phyloP scores from a whole-genome alignment of 1,140 invertebrate genomes.

The Zaprionus africanus region DNA sequence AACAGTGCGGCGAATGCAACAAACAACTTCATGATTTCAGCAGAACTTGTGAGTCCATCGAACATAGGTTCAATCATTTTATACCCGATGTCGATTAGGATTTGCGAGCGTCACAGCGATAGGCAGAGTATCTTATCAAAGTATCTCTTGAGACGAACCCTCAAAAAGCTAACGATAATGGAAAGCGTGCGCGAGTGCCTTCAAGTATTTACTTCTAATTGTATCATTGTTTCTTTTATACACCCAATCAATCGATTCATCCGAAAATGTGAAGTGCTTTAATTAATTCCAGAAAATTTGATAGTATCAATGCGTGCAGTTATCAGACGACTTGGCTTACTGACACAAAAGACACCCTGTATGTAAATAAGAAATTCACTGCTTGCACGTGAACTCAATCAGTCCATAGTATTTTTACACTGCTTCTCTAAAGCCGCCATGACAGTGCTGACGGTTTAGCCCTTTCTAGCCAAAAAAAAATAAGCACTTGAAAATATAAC shows the following conservation, averaged over 20 bases:
- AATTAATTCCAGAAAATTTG: background rate
- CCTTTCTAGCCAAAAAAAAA: background rate
- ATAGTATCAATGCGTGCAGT: background rate
- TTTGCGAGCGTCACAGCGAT: background rate
- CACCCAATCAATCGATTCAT: background rate
- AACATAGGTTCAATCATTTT: background rate
- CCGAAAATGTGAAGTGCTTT: background rate
- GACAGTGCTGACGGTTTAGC: background rate
- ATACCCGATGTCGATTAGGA: slow-evolving; percentile 7
- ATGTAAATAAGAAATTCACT: background rate
- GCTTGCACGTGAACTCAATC: background rate
- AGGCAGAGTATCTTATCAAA: slow-evolving; percentile 27
- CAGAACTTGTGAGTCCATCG: slow-evolving; percentile 8
- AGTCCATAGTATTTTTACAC: background rate
- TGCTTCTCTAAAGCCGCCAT: background rate
- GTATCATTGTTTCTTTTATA: background rate
- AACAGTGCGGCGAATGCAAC: slow-evolving; percentile 38
- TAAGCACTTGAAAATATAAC: background rate
- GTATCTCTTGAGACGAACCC: slow-evolving; percentile 24
- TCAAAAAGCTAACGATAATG: slow-evolving; percentile 20
- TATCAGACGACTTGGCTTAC: no score
- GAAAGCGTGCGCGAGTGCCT: slow-evolving; percentile 17
- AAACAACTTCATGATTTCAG: slow-evolving; percentile 47
- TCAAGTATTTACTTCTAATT: background rate
- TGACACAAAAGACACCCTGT: background rate